Evolutionary conservation across 2,888 invertebrate genomes (phyloP).

Genomic region (Trissoscelio sp.): DNA sequence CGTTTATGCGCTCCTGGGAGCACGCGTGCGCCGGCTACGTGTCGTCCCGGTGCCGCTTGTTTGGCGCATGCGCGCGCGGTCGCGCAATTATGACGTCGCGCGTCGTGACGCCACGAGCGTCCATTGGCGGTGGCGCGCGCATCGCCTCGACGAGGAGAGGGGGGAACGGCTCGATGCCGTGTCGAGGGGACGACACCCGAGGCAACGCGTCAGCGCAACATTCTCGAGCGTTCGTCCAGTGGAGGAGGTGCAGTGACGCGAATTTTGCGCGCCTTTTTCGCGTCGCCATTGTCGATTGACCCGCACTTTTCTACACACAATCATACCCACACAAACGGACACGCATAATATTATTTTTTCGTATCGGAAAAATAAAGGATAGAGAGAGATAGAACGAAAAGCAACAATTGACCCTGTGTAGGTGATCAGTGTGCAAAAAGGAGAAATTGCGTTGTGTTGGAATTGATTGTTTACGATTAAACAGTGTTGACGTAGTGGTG

Average conservation of each 20-base stretch:
- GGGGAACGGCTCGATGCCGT: slow-evolving; percentile 51
- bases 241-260: slow-evolving; percentile 44
- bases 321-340: no score
- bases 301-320: slow-evolving; percentile 6
- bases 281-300: slow-evolving; percentile 21
- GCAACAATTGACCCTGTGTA: no score
- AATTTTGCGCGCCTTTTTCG: slow-evolving; percentile 44
- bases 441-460: no score
- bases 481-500: not conserved
- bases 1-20: no score
- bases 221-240: slow-evolving; percentile 65
- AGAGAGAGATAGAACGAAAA: no score
- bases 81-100: slow-evolving; percentile 59
- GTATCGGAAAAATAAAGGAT: no score
- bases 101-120: slow-evolving; percentile 59
- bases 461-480: no score
- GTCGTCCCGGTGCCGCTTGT: slow-evolving; percentile 33
- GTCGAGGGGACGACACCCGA: slow-evolving; percentile 56
- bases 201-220: slow-evolving; percentile 50
- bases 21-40: slow-evolving; percentile 65
- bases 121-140: slow-evolving; percentile 48
- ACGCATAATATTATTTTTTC: no score
- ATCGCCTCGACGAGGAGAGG: slow-evolving; percentile 12
- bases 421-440: no score
- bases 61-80: slow-evolving; percentile 40